phyloP scores from a whole-genome alignment of 2,797 vertebrate genomes.

The Falco rusticolus region DNA sequence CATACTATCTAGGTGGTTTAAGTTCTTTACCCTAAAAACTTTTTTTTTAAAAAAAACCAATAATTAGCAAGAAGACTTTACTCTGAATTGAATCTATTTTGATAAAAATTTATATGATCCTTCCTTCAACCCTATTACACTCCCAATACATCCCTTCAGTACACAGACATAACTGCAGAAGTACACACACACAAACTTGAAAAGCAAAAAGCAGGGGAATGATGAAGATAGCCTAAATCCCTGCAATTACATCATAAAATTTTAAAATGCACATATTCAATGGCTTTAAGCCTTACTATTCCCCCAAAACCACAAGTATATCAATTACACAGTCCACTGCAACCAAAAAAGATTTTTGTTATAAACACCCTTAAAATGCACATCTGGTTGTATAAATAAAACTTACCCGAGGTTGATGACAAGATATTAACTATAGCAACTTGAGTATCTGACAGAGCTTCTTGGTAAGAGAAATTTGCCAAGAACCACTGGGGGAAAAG shows the following conservation, averaged over 20 bases:
- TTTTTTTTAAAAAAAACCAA: background rate
- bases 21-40: background rate
- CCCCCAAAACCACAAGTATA: background rate
- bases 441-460: conserved; percentile 93
- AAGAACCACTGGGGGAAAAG: conserved; percentile 90
- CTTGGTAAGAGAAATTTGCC: conserved; percentile 96
- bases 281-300: background rate
- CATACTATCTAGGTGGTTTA: background rate
- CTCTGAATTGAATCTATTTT: background rate
- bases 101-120: background rate
- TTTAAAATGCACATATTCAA: background rate
- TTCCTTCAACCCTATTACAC: background rate
- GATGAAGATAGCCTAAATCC: background rate
- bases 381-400: background rate
- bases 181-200: background rate
- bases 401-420: conserved; percentile 94
- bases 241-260: background rate
- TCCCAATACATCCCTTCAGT: background rate
- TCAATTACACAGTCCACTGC: background rate
- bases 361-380: background rate
- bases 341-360: background rate
- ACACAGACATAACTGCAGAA: background rate
- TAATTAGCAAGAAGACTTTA: background rate
- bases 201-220: background rate
- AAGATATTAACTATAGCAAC: conserved; percentile 95